Conservation (phyloP, 2,888 invertebrate genomes). For the Neuroscelio doddi region DNA sequence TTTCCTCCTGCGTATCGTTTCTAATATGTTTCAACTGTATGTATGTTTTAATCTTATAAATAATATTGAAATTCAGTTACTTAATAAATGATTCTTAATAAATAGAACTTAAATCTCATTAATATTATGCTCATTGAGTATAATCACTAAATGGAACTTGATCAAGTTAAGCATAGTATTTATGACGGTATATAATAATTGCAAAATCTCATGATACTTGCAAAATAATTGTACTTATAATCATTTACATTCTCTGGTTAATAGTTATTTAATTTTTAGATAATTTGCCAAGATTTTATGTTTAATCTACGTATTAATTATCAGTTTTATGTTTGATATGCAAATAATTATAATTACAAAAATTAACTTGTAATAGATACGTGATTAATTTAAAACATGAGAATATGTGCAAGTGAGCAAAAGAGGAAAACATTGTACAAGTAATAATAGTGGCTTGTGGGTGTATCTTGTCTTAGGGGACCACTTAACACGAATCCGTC, state of each 20-base stretch:
- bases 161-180: conserved; percentile 1
- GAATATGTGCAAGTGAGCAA: no score
- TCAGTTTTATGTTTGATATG: no score
- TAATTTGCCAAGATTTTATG: no score
- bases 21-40: conserved; percentile 36
- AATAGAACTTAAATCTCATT: conserved; percentile 34
- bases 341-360: no score
- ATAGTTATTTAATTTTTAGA: no score
- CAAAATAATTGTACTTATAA: conserved; percentile 35
- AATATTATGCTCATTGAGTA: conserved; percentile 25
- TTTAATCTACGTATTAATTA: no score
- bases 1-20: conserved; percentile 29
- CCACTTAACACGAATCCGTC: no score
- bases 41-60: conserved; percentile 33
- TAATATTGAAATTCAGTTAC: conserved; percentile 18
- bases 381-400: no score
- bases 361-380: no score
- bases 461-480: no score
- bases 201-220: conserved; percentile 39
- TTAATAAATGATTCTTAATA: conserved; percentile 41
- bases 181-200: conserved; percentile 15
- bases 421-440: no score
- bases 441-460: no score
- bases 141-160: background rate
- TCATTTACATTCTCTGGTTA: conserved; percentile 22